Conservation (phyloP, 1,140 invertebrate genomes). For the Trachymyrmex septentrionalis region DNA sequence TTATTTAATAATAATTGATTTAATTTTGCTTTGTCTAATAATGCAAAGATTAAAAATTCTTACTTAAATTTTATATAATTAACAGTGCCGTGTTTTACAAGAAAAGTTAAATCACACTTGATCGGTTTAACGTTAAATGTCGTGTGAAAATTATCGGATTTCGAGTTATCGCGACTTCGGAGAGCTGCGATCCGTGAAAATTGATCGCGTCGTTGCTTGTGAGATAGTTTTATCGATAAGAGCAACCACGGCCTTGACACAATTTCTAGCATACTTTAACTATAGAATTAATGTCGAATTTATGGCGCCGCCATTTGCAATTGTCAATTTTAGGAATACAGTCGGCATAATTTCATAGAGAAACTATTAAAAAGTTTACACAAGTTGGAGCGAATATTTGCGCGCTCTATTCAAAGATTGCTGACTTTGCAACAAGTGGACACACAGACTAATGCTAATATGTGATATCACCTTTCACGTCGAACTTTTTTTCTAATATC, state of each 20-base stretch:
- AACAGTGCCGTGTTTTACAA: not conserved
- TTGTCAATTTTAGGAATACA: slow-evolving; percentile 2
- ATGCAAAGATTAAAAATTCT: not conserved
- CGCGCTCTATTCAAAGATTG: not conserved
- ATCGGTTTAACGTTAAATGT: not conserved
- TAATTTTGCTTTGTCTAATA: not conserved
- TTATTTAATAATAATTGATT: not conserved
- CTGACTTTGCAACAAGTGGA: slow-evolving; percentile 4
- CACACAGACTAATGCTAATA: not conserved
- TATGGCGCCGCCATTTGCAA: not conserved
- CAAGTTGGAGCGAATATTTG: not conserved
- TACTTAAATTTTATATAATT: not conserved
- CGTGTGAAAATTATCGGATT: not conserved
- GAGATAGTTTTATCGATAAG: slow-evolving; percentile 14
- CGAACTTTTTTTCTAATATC: slow-evolving; percentile 1
- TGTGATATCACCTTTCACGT: slow-evolving; percentile 15
- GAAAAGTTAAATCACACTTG: not conserved
- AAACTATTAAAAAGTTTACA: slow-evolving; percentile 9
- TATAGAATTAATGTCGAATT: slow-evolving; percentile 38
- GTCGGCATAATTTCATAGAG: not conserved
- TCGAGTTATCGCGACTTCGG: not conserved
- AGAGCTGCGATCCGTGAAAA: not conserved
- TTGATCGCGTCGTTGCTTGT: not conserved
- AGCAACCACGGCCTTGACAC: slow-evolving; percentile 12
- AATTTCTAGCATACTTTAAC: slow-evolving; percentile 22